Percentiles rank a stretch among this genome's conserved stretches.
Evolutionary conservation across 2,113 vertebrate genomes (phyloP).

Genomic region (Sinocyclocheilus rhinocerous): DNA sequence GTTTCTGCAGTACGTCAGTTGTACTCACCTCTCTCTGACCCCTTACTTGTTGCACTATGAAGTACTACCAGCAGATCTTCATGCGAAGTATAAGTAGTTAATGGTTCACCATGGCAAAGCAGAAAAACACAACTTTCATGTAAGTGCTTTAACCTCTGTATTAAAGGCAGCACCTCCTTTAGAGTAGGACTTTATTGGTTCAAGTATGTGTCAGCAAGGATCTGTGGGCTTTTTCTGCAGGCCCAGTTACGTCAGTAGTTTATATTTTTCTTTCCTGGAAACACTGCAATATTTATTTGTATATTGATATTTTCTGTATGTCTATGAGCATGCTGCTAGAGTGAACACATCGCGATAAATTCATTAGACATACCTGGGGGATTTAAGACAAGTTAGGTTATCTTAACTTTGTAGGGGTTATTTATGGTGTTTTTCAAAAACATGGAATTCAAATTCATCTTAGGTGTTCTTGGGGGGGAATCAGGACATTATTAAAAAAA

Average conservation of each 20-base stretch:
- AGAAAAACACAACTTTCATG: neutral
- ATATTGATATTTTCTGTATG: neutral
- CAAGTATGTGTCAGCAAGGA: slow-evolving; percentile 1
- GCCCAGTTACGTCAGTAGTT: neutral
- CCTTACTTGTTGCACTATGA: neutral
- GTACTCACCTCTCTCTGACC: slow-evolving; percentile 2
- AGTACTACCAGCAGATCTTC: neutral
- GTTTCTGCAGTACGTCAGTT: neutral
- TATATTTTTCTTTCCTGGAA: neutral
- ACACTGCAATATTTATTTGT: neutral
- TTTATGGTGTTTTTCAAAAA: neutral
- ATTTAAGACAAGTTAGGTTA: neutral
- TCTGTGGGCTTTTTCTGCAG: neutral
- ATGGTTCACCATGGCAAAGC: neutral
- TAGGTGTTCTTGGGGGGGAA: neutral
- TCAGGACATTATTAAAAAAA: neutral
- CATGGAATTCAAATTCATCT: neutral
- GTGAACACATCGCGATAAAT: neutral
- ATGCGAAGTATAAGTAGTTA: neutral
- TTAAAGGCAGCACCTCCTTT: neutral
- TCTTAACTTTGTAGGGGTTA: neutral
- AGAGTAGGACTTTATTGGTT: neutral
- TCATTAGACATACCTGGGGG: neutral
- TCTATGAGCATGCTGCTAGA: neutral
- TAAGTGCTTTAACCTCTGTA: neutral